phyloP scores from a whole-genome alignment of 2,888 invertebrate genomes.

The Hoplodrina blanda region DNA sequence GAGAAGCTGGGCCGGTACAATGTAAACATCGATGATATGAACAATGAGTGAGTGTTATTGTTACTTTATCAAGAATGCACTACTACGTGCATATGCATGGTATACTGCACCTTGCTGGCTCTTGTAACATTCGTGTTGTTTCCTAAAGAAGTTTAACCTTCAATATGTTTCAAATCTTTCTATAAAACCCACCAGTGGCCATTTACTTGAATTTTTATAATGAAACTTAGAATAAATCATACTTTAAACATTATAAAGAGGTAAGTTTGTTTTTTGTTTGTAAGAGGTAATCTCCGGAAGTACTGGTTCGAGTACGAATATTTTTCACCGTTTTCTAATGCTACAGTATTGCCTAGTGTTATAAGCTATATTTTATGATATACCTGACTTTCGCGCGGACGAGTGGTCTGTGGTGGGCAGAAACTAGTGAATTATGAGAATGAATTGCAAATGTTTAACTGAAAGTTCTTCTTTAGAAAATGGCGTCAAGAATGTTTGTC shows the following conservation, averaged over 20 bases:
- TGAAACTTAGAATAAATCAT: too few species aligned
- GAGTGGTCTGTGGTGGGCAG: not conserved
- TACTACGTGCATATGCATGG: conserved; percentile 6
- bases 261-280: too few species aligned
- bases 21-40: conserved; percentile 80
- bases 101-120: conserved; percentile 23
- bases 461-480: conserved; percentile 51
- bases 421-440: not conserved
- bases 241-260: too few species aligned
- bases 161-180: not conserved
- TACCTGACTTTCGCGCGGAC: too few species aligned
- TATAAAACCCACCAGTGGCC: not conserved
- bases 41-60: conserved; percentile 79
- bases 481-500: conserved; percentile 62
- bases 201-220: too few species aligned
- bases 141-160: not conserved
- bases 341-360: too few species aligned
- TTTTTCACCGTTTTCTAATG: too few species aligned
- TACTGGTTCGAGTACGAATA: too few species aligned
- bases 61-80: conserved; percentile 37
- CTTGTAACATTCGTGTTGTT: not conserved
- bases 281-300: too few species aligned
- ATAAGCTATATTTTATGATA: too few species aligned
- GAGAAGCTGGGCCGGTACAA: conserved; percentile 80
- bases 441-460: not conserved